These are phyloP conservation scores for Torymus texanus DNA, from an alignment of 2,888 invertebrate species.

Conservation along the genomic window DNA sequence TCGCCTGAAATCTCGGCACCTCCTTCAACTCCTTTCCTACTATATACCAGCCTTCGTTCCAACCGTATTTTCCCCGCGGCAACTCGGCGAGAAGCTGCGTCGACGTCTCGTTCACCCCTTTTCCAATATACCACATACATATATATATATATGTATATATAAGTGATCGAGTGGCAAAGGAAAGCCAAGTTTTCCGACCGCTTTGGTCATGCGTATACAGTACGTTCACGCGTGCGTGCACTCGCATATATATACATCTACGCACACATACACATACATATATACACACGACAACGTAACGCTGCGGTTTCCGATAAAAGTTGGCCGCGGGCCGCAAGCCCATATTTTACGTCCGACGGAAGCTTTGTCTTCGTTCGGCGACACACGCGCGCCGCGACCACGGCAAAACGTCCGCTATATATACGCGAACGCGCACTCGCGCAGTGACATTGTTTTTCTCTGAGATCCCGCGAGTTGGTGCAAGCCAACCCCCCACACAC, in stretches of 20 bases:
- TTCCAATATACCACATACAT: too few species aligned
- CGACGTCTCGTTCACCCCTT: too few species aligned
- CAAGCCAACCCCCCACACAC: background rate
- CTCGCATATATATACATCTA: too few species aligned
- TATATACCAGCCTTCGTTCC: too few species aligned
- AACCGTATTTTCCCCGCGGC: too few species aligned
- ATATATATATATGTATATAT: too few species aligned
- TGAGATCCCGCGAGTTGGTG: constrained; percentile 40
- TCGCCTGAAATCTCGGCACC: too few species aligned
- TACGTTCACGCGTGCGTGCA: background rate
- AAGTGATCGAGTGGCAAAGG: constrained; percentile 30
- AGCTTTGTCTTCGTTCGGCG: constrained; percentile 57
- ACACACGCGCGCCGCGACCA: background rate
- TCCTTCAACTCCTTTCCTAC: too few species aligned
- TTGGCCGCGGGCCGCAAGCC: constrained; percentile 2
- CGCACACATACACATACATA: background rate
- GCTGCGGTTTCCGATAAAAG: constrained; percentile 42
- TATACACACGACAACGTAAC: constrained; percentile 4
- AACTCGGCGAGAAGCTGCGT: too few species aligned
- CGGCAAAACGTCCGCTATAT: constrained; percentile 2
- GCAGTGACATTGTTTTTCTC: constrained; percentile 57
- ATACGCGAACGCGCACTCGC: background rate
- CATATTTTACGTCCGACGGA: constrained; percentile 54
- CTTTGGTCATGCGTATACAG: constrained; percentile 24
- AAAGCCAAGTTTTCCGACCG: constrained; percentile 24